Percentiles rank a stretch among this genome's conserved stretches.
Conservation (phyloP, 2,113 vertebrate species). For the Pseudorhombus dupliciocellatus region DNA sequence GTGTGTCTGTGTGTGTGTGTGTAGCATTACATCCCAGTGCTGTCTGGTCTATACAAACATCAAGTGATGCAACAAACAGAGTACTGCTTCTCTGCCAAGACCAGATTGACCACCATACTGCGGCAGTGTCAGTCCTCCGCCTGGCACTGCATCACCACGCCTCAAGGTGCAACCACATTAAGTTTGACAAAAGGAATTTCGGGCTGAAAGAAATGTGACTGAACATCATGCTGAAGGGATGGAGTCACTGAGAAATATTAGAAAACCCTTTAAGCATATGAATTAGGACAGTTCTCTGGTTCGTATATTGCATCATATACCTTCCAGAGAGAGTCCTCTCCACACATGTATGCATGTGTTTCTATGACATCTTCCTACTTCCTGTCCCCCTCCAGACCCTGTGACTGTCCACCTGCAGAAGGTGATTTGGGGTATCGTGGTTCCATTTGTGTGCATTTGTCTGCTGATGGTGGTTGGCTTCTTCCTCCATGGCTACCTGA, state of each 20-base stretch:
- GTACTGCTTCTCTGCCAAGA: conserved; percentile 72
- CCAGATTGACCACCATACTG: conserved; percentile 24
- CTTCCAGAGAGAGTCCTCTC: neutral
- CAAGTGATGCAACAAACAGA: conserved; percentile 51
- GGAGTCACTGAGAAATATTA: no score
- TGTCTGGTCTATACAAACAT: conserved; percentile 29
- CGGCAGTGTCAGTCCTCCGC: conserved; percentile 41
- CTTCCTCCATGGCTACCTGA: conserved; percentile 59
- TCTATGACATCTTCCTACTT: neutral
- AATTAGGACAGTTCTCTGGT: neutral
- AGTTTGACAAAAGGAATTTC: neutral
- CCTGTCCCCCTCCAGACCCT: conserved; percentile 57
- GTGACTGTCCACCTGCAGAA: conserved; percentile 37
- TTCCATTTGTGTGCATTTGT: conserved; percentile 51
- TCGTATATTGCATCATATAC: neutral
- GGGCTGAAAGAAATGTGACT: conserved; percentile 42
- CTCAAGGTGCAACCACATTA: conserved; percentile 53
- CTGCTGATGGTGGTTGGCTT: conserved; percentile 40
- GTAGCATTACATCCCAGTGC: conserved; percentile 48
- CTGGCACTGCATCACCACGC: conserved; percentile 62
- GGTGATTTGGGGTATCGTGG: conserved; percentile 56
- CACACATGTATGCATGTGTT: neutral
- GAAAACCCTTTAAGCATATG: no score
- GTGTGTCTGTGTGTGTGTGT: conserved; percentile 16
- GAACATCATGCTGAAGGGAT: conserved; percentile 1